A percentile compares a stretch with the other conserved stretches of the same genome.
Conservation (phyloP, 1,140 invertebrate species). For the Cydia strobilella region DNA sequence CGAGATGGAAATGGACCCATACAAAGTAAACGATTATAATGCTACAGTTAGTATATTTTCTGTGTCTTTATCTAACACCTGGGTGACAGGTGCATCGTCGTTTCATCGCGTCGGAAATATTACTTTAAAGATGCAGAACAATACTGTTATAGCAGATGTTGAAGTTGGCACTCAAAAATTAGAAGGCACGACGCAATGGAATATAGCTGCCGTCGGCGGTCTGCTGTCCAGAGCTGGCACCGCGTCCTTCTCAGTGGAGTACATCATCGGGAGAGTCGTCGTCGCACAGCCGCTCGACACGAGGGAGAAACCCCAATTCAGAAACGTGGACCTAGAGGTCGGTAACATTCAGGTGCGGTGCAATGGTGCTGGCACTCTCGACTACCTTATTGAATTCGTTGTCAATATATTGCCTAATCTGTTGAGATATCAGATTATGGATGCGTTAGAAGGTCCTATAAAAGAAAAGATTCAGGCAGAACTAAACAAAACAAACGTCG, state of each 20-base stretch:
- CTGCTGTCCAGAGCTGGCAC: conserved; percentile 83
- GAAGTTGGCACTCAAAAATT: conserved; percentile 87
- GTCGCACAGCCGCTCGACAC: conserved; percentile 86
- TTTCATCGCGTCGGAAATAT: conserved; percentile 88
- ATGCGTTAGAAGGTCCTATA: conserved; percentile 85
- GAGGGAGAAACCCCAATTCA: conserved; percentile 82
- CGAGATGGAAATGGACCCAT: conserved; percentile 85
- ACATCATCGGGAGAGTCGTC: conserved; percentile 82
- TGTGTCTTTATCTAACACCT: conserved; percentile 83
- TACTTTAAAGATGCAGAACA: conserved; percentile 83
- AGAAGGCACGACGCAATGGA: conserved; percentile 86
- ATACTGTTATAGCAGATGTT: conserved; percentile 81
- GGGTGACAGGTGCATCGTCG: conserved; percentile 85
- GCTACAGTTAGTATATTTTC: conserved; percentile 83
- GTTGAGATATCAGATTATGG: conserved; percentile 88
- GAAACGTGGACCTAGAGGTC: conserved; percentile 85
- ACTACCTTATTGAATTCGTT: conserved; percentile 86
- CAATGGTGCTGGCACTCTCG: conserved; percentile 86
- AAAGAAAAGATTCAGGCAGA: conserved; percentile 83
- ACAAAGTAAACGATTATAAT: conserved; percentile 82
- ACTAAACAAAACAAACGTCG: conserved; percentile 84
- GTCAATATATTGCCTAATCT: conserved; percentile 88
- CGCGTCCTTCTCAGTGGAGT: conserved; percentile 85
- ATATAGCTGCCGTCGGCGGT: conserved; percentile 82
- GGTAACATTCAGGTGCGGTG: conserved; percentile 87